Base-by-base conservation (phyloP, 2,797 vertebrate species). In the Basileuterus tristriatus region DNA sequence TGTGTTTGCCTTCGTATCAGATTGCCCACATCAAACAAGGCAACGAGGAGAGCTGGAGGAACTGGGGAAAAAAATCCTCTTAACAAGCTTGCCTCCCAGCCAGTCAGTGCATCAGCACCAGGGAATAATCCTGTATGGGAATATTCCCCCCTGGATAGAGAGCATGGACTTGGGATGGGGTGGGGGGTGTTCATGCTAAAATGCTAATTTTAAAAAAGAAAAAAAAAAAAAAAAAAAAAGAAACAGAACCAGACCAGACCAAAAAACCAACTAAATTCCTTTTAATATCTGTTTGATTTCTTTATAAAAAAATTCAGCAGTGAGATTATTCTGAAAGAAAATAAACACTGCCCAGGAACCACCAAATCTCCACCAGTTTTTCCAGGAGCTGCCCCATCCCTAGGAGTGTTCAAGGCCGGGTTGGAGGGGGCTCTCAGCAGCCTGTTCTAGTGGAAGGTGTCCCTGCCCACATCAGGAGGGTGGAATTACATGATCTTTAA, bases 151-250 rank as follows among this genome's bases (percentile, higher is more conserved):
- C 52, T 24, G 20, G 21, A 47, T 0, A 39, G 23, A 58, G n/a
- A 16, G 12, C 23, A 8, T 32, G 41, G 36, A 26, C 4, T 20
- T 0, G 0, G 17, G 3, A 2, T 15, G 8, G 6, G 24, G 5
- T 11, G 6, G 36, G 4, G 7, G 1, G 1, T 7, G 17, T 1
- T 30, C 21, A 29, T 3, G 1, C 20, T 9, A 41, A 71, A 83
- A 67, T 11, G n/a, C 1, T 18, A 5, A 49, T 37, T 77, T 0
- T 5, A 37, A n/a, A 11, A 19, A 3, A 4, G 4, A 2, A 4
- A 1, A 30, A 8, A 24, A 20, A 3, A 1, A 2, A 4, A 1
- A 30, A 8, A 24, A 20, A 3, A 1, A 14, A 19, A 9, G 5
- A 29, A 47, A 11, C 2, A 60, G 41, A 37, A 7, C 0, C 2